Conservation (phyloP, 1,140 invertebrate genomes). For the Mactra quadrangularis region DNA sequence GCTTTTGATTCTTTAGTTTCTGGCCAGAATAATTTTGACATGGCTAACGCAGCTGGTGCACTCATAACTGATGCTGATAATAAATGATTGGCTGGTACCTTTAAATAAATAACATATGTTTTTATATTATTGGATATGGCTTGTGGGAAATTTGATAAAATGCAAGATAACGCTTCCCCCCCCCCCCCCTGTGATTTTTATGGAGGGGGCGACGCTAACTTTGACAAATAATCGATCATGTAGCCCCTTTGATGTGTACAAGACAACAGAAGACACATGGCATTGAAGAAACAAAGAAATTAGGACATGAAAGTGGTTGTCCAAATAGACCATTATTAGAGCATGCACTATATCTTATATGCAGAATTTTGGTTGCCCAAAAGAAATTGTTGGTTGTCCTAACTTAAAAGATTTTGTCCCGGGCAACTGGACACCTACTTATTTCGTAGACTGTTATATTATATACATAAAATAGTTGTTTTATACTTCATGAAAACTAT, state of each 20-base stretch:
- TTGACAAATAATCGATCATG: background rate
- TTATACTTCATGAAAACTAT: no score
- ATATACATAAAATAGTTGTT: no score
- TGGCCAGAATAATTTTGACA: constrained; percentile 95
- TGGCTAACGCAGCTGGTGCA: constrained; percentile 94
- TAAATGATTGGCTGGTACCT: constrained; percentile 84
- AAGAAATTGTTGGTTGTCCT: no score
- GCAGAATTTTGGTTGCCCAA: no score
- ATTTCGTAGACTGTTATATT: no score
- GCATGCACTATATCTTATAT: no score
- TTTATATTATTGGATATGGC: background rate
- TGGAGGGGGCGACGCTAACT: background rate
- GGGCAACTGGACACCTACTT: no score
- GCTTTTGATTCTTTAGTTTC: constrained; percentile 85
- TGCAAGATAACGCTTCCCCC: background rate
- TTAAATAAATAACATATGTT: background rate
- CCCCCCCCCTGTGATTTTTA: background rate
- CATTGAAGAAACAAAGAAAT: no score
- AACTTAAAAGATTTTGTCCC: no score
- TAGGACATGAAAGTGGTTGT: no score
- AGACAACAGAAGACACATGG: background rate
- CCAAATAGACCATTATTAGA: no score
- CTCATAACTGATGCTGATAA: constrained; percentile 98
- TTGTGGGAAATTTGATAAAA: background rate
- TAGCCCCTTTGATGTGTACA: background rate